A percentile compares a stretch with the other conserved stretches of the same genome.
Conservation (phyloP, 2,888 invertebrate genomes). For the Candidula unifasciata region DNA sequence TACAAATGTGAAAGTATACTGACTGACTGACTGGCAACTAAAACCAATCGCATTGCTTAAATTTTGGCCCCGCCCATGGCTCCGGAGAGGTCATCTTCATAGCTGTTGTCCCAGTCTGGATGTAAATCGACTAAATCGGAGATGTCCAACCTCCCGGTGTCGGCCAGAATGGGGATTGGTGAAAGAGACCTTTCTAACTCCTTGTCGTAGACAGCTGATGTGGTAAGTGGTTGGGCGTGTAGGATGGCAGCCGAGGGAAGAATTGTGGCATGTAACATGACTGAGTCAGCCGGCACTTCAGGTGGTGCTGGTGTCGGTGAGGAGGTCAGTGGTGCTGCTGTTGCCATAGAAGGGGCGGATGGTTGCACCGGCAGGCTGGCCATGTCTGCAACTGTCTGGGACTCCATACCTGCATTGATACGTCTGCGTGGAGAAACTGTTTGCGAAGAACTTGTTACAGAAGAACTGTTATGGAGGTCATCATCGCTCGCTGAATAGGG, state of each 20-base stretch:
- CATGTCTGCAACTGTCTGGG: neutral
- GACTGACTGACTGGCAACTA: neutral
- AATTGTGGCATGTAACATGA: constrained; percentile 17
- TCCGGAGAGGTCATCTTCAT: constrained; percentile 64
- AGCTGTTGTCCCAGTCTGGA: constrained; percentile 58
- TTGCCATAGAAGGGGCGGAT: neutral
- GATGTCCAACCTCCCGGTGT: constrained; percentile 22
- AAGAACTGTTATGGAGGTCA: constrained; percentile 39
- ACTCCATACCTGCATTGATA: constrained; percentile 22
- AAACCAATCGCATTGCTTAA: constrained; percentile 22
- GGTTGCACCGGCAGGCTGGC: neutral
- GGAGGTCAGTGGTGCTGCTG: neutral
- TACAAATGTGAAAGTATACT: no score
- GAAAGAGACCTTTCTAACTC: constrained; percentile 26
- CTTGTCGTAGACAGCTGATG: constrained; percentile 48
- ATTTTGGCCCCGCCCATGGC: constrained; percentile 67
- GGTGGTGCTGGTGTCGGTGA: constrained; percentile 45
- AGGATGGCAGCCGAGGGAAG: constrained; percentile 23
- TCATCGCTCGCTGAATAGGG: constrained; percentile 65
- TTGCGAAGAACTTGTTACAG: constrained; percentile 41
- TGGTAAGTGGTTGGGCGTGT: constrained; percentile 16
- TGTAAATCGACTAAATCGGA: constrained; percentile 53
- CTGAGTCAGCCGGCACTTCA: constrained; percentile 46
- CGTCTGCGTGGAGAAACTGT: constrained; percentile 51
- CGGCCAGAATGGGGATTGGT: constrained; percentile 11